Evolutionary conservation across 2,797 vertebrate species (phyloP).

Genomic region (Spinus pinus): DNA sequence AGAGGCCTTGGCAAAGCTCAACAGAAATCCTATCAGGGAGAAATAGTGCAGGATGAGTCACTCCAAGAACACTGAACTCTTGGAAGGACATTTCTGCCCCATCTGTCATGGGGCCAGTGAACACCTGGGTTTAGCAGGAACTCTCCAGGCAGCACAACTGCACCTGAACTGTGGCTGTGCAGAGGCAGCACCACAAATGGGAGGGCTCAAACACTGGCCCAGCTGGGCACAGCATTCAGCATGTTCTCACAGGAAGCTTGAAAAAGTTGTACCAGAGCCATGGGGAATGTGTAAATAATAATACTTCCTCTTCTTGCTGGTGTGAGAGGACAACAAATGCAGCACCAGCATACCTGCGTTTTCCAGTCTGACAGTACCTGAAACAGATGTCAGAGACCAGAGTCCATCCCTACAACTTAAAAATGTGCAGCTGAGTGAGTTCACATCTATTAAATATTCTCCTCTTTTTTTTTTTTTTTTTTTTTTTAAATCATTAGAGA

Average conservation of each 20-base stretch:
- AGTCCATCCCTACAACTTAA: neutral
- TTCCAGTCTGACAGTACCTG: neutral
- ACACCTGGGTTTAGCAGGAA: neutral
- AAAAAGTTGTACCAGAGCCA: neutral
- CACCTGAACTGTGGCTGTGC: neutral
- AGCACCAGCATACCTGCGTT: neutral
- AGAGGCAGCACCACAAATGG: neutral
- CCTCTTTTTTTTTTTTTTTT: neutral
- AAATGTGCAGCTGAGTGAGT: neutral
- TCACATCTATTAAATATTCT: neutral
- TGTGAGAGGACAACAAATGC: accelerated
- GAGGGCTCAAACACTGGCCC: neutral
- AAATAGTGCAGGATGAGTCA: neutral
- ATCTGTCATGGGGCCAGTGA: neutral
- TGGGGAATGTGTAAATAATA: accelerated
- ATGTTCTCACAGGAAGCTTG: neutral
- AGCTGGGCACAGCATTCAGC: neutral
- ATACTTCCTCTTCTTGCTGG: neutral
- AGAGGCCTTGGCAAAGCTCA: neutral
- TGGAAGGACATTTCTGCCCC: neutral
- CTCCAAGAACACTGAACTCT: neutral
- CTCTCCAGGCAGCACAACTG: neutral
- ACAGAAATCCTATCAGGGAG: neutral
- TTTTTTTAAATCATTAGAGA: neutral
- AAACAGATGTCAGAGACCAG: neutral